Base-by-base conservation (phyloP, 2,888 invertebrate species). In the Cheiracanthium punctorium region DNA sequence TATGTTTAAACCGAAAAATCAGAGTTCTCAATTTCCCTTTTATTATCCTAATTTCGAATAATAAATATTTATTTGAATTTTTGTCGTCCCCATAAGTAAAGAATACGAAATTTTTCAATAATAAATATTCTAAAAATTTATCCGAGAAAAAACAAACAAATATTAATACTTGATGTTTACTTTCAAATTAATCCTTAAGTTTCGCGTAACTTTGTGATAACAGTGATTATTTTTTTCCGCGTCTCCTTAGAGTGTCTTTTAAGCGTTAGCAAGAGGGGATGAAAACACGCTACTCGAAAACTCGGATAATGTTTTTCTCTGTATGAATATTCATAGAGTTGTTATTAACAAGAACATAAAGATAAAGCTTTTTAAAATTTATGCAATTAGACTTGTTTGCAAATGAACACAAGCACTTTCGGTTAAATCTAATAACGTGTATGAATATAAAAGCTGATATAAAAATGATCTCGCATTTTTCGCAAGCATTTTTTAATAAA, bases 41-140 rank as follows among this genome's bases (percentile, higher is more conserved):
- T 82, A 82, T 82, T 77, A 84, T 84, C 71, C 37, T 77, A 84
- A 79, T 79, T 72, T 32, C 64, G 67, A 79, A 72, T 84, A 73
- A 77, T 84, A 79, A 84, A 84, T 84, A 84, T 84, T 84, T 77
- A 84, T 84, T 84, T 69, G 52, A 77, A 84, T 41, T 58, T 79
- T 73, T 73, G 24, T 72, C 73, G 73, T 73, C 64, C 69, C 48
- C 33, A 10, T 74, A 81, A 81, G 67, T 64, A 76, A 71, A 64
- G 70, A 82, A 20, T 82, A 37, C 30, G 24, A 5, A 20, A 70
- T 70, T 28, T 82, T 75, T 24, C 64, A 24, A 64, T 28, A n/a
- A n/a, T n/a, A 12, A 64, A 64, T 64, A 64, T 48, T 48, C 43
- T 17, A 17, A 48, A 48, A 48, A 48, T 48, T 48, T 48, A 48